Percentiles rank a stretch among this genome's conserved stretches.
Conservation (phyloP, 2,888 invertebrate species). For the Drosophila rellima region DNA sequence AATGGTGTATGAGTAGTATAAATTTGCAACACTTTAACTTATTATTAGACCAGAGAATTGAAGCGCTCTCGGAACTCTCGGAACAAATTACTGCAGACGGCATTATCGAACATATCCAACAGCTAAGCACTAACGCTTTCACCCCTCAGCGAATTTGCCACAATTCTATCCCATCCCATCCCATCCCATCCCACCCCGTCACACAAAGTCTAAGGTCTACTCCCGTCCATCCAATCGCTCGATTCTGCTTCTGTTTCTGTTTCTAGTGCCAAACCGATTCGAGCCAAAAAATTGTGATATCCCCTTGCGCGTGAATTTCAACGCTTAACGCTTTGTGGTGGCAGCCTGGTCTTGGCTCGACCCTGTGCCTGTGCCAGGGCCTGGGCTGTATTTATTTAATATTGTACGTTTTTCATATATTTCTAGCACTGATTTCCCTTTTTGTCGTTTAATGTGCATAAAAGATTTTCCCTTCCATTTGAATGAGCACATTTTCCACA, state of each 20-base stretch:
- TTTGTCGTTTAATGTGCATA: constrained; percentile 82
- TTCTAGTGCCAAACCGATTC: constrained; percentile 26
- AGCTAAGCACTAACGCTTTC: constrained; percentile 34
- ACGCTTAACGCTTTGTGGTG: constrained; percentile 78
- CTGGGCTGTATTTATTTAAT: constrained; percentile 76
- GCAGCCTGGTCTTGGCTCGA: constrained; percentile 22
- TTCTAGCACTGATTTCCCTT: constrained; percentile 79
- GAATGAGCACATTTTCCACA: constrained; percentile 80
- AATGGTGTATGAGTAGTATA: too few relatives aligned
- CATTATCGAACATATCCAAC: constrained; percentile 12
- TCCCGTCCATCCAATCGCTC: constrained; percentile 23
- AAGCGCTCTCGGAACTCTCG: not conserved
- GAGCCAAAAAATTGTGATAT: constrained; percentile 25
- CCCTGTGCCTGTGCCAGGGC: constrained; percentile 8
- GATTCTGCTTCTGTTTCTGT: constrained; percentile 26
- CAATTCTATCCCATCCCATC: constrained; percentile 4
- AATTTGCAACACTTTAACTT: not conserved
- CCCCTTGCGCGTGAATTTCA: constrained; percentile 74
- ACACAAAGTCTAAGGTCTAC: constrained; percentile 1
- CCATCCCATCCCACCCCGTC: not conserved
- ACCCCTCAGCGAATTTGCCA: constrained; percentile 37
- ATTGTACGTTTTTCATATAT: constrained; percentile 76
- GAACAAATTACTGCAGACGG: constrained; percentile 28
- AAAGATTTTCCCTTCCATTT: constrained; percentile 80
- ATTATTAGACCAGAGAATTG: not conserved